A percentile compares a stretch with the other conserved stretches of the same genome.
phyloP scores from a whole-genome alignment of 1,140 invertebrate species.

The Trichonephila inaurata region DNA sequence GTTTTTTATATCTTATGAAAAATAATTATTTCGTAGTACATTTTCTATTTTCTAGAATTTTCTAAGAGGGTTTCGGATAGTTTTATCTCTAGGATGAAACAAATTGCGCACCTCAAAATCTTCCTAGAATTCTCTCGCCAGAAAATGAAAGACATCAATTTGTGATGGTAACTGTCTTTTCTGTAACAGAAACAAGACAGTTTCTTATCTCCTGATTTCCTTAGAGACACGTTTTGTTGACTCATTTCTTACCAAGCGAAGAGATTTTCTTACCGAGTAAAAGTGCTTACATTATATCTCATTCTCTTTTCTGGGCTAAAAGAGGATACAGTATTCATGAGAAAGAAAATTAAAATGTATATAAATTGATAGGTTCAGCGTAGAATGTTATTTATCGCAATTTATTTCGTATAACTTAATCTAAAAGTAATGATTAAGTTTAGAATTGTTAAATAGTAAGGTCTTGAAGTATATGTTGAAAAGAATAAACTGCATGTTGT shows the following conservation, averaged over 20 bases:
- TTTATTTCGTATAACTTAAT: neutral
- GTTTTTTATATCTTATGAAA: neutral
- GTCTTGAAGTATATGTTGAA: neutral
- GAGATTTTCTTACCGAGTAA: neutral
- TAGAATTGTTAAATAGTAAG: neutral
- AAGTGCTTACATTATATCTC: neutral
- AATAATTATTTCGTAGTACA: neutral
- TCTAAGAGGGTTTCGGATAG: neutral
- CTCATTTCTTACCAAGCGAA: neutral
- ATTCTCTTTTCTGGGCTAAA: neutral
- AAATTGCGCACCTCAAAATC: neutral
- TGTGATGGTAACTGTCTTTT: neutral
- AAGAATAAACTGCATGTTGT: too few relatives aligned
- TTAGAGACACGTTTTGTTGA: neutral
- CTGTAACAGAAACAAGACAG: neutral
- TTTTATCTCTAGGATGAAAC: neutral
- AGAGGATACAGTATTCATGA: neutral
- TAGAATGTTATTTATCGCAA: too few relatives aligned
- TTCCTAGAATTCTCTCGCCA: neutral
- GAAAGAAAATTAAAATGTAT: neutral
- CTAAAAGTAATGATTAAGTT: neutral
- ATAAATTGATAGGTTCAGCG: neutral
- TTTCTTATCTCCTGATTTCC: constrained; percentile 14
- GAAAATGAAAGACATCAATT: constrained; percentile 13
- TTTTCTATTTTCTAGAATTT: neutral